These are phyloP conservation scores for Eupithecia subfuscata DNA, from an alignment of 2,888 invertebrate species.

Conservation along the genomic window DNA sequence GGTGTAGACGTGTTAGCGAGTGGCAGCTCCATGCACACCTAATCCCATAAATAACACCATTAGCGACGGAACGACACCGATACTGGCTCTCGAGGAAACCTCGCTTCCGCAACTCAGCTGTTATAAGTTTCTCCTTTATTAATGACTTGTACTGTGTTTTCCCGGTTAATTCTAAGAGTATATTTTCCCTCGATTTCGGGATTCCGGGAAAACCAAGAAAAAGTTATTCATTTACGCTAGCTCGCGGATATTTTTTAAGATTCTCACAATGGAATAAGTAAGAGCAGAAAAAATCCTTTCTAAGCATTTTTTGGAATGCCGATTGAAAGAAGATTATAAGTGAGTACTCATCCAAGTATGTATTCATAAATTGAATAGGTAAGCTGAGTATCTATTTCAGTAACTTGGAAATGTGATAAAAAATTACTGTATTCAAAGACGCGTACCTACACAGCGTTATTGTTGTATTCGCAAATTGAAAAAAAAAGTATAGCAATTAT, in stretches of 20 bases:
- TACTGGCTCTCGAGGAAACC: conserved; percentile 17
- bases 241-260: neutral
- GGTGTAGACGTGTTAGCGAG: neutral
- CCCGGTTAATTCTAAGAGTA: conserved; percentile 2
- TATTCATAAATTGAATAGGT: neutral
- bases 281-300: neutral
- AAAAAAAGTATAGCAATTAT: neutral
- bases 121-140: conserved; percentile 14
- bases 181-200: neutral
- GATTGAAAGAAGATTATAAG: neutral
- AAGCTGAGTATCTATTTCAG: neutral
- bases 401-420: neutral
- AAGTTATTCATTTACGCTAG: neutral
- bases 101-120: conserved; percentile 15
- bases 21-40: conserved; percentile 3
- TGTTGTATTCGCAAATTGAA: neutral
- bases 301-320: neutral
- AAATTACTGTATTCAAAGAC: neutral
- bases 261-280: neutral
- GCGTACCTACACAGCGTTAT: neutral
- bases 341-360: neutral
- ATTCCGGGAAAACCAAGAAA: neutral
- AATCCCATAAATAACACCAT: conserved; percentile 33
- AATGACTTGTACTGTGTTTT: conserved; percentile 10
- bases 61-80: conserved; percentile 34